These are phyloP conservation scores for Candidula unifasciata DNA, from an alignment of 2,888 invertebrate genomes.

Conservation along the genomic window DNA sequence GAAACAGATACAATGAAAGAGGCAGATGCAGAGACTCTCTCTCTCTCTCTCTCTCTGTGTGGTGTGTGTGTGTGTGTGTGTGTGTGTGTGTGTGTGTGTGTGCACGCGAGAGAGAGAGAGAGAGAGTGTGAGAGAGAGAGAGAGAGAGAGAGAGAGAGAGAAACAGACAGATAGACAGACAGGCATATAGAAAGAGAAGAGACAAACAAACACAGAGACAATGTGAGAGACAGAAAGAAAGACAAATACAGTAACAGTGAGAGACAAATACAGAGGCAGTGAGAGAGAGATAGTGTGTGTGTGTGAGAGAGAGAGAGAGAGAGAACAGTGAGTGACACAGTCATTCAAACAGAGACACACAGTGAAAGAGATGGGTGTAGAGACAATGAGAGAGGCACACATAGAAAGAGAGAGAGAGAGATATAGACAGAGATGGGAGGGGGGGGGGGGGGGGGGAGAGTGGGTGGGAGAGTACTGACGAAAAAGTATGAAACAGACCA, in stretches of 20 bases:
- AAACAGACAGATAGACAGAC: background rate
- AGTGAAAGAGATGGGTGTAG: background rate
- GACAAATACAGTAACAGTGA: background rate
- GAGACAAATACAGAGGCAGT: background rate
- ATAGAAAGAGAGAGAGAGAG: too few species aligned
- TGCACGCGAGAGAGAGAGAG: background rate
- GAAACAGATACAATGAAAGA: too few species aligned
- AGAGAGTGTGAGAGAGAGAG: background rate
- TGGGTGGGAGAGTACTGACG: too few species aligned
- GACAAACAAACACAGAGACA: too few species aligned
- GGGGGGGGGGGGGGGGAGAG: too few species aligned
- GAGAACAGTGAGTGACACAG: background rate
- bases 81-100: too few species aligned
- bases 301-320: background rate
- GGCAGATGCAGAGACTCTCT: too few species aligned
- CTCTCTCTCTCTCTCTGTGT: too few species aligned
- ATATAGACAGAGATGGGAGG: too few species aligned
- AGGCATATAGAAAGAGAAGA: background rate
- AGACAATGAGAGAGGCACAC: too few species aligned
- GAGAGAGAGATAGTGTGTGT: background rate
- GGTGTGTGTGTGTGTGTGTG: too few species aligned
- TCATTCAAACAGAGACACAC: background rate
- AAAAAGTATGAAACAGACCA: too few species aligned
- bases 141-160: slow-evolving; percentile 33
- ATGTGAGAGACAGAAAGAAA: background rate